These are phyloP conservation scores for Neoscelio sp. DNA, from an alignment of 2,888 invertebrate species.

Conservation along the genomic window DNA sequence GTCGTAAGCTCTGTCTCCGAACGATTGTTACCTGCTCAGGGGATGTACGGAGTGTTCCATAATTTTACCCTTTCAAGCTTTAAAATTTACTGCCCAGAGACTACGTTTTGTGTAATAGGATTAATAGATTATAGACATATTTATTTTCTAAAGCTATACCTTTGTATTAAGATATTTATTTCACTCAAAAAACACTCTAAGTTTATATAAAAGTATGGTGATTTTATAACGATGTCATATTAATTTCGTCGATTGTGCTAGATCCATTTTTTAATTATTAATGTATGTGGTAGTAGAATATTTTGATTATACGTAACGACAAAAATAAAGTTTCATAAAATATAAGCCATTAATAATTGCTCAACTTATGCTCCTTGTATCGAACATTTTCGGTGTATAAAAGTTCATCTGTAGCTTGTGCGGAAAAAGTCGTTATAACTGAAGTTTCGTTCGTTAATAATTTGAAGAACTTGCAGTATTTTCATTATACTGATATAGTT, in stretches of 20 bases:
- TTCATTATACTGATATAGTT: conserved; percentile 56
- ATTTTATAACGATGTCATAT: too few relatives aligned
- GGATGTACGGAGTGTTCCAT: conserved; percentile 66
- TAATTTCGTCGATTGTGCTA: too few relatives aligned
- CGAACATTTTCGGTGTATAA: conserved; percentile 31
- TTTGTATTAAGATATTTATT: too few relatives aligned
- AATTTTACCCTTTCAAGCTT: conserved; percentile 66
- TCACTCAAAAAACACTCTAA: too few relatives aligned
- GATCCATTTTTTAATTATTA: too few relatives aligned
- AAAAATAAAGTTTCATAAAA: conserved; percentile 14
- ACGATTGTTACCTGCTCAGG: conserved; percentile 72
- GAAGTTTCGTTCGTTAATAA: conserved; percentile 61
- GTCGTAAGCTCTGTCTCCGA: conserved; percentile 73
- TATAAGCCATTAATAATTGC: conserved; percentile 25
- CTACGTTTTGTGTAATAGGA: conserved; percentile 38
- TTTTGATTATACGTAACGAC: conserved; percentile 5
- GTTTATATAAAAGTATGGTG: too few relatives aligned
- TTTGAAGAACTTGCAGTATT: conserved; percentile 57
- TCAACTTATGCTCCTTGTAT: conserved; percentile 3
- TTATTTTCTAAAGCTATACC: not conserved
- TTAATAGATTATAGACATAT: conserved; percentile 28
- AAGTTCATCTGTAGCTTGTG: conserved; percentile 42
- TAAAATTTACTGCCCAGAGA: conserved; percentile 54
- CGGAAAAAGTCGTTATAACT: conserved; percentile 17
- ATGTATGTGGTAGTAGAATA: too few relatives aligned